A percentile compares a stretch with the other conserved stretches of the same genome.
Conservation (phyloP, 1,140 invertebrate genomes). For the Panagrolaimus sp. region DNA sequence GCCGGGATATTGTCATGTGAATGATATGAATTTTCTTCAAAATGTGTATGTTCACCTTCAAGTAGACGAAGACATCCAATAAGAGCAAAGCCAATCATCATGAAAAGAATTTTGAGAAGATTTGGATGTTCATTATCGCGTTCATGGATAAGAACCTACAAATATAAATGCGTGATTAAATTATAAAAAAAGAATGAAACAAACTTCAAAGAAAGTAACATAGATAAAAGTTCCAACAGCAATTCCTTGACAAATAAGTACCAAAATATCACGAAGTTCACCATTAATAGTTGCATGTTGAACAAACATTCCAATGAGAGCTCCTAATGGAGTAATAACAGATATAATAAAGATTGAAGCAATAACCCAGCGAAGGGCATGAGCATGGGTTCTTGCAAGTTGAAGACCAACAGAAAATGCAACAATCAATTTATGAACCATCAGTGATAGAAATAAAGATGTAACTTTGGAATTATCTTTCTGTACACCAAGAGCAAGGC, state of each 20-base stretch:
- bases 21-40: slow-evolving; percentile 28
- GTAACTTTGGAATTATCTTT: slow-evolving; percentile 66
- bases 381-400: slow-evolving; percentile 53
- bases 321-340: slow-evolving; percentile 49
- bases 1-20: slow-evolving; percentile 8
- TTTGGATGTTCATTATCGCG: slow-evolving; percentile 56
- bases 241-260: slow-evolving; percentile 48
- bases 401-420: slow-evolving; percentile 63
- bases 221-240: slow-evolving; percentile 50
- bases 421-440: slow-evolving; percentile 81
- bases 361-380: slow-evolving; percentile 39
- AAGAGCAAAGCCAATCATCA: slow-evolving; percentile 44
- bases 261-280: slow-evolving; percentile 35
- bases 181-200: background rate
- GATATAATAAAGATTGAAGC: slow-evolving; percentile 45
- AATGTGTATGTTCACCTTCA: slow-evolving; percentile 24
- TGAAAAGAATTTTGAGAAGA: slow-evolving; percentile 47
- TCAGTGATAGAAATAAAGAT: slow-evolving; percentile 74
- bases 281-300: slow-evolving; percentile 29
- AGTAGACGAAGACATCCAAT: slow-evolving; percentile 37
- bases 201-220: slow-evolving; percentile 55
- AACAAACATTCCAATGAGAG: slow-evolving; percentile 42
- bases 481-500: slow-evolving; percentile 72
- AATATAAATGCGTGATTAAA: background rate
- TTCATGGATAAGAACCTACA: slow-evolving; percentile 53